Conservation (phyloP, 2,797 vertebrate genomes). For the Staurois parvus region DNA sequence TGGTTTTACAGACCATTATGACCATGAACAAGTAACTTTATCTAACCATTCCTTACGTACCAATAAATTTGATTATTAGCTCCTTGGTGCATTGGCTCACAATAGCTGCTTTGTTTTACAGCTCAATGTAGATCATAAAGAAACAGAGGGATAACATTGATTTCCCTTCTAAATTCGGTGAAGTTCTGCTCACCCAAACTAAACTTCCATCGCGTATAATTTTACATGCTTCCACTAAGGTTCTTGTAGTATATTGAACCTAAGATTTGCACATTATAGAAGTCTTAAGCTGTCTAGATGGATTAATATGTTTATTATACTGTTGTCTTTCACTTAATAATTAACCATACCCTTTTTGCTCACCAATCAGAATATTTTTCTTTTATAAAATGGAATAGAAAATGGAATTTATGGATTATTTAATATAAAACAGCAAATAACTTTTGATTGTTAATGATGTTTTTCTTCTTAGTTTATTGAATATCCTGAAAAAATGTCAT, state of each 20-base stretch:
- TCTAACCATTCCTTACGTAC: constrained; percentile 44
- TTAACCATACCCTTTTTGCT: constrained; percentile 20
- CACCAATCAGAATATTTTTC: neutral
- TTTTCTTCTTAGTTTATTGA: neutral
- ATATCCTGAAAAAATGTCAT: constrained; percentile 14
- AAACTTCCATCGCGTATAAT: constrained; percentile 17
- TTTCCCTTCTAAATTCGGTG: constrained; percentile 32
- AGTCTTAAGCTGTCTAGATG: constrained; percentile 10
- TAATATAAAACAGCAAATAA: neutral
- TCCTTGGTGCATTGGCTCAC: constrained; percentile 50
- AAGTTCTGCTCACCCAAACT: constrained; percentile 24
- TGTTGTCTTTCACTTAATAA: constrained; percentile 1
- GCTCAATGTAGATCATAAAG: constrained; percentile 20
- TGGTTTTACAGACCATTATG: constrained; percentile 54
- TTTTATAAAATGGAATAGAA: neutral
- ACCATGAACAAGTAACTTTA: constrained; percentile 49
- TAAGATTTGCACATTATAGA: constrained; percentile 34
- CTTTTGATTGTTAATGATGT: constrained; percentile 12
- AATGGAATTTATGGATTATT: neutral
- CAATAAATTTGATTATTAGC: constrained; percentile 57
- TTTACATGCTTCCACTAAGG: constrained; percentile 32
- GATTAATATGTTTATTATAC: neutral
- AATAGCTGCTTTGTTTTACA: constrained; percentile 38
- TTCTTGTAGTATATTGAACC: constrained; percentile 4
- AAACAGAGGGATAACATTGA: constrained; percentile 44